phyloP scores from a whole-genome alignment of 2,113 vertebrate species.

The Sinocyclocheilus grahami region DNA sequence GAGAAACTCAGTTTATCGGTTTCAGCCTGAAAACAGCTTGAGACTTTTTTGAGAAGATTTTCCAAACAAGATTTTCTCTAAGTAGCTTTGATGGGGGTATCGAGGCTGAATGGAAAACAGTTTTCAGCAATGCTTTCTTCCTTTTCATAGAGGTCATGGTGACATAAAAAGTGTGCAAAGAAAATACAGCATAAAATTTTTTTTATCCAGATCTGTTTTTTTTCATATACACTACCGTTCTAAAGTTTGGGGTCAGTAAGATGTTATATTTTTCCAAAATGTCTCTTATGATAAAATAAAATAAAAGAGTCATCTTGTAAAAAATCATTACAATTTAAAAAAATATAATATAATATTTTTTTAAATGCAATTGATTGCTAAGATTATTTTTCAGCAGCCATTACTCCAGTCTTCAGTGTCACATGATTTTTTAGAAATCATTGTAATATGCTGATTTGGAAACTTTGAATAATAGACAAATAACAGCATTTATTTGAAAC shows the following conservation, averaged over 20 bases:
- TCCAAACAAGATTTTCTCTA: constrained; percentile 69
- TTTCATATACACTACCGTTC: background rate
- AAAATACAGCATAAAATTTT: constrained; percentile 8
- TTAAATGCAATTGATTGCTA: too few relatives aligned
- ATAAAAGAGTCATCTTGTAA: background rate
- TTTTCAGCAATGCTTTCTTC: constrained; percentile 60
- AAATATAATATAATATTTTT: too few relatives aligned
- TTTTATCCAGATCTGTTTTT: background rate
- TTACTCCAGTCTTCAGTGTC: background rate
- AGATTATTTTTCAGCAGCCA: too few relatives aligned
- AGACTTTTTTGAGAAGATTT: constrained; percentile 73
- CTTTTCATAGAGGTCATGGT: constrained; percentile 45
- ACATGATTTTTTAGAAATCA: background rate
- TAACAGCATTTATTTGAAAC: too few relatives aligned
- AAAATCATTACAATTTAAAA: too few relatives aligned
- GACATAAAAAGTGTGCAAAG: constrained; percentile 9
- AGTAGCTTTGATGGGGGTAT: constrained; percentile 72
- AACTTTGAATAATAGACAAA: too few relatives aligned
- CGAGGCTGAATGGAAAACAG: constrained; percentile 39
- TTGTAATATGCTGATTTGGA: background rate
- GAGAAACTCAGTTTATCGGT: constrained; percentile 58
- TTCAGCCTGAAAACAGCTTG: constrained; percentile 53
- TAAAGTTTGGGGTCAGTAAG: constrained; percentile 4
- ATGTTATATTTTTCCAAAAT: background rate
- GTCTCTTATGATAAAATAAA: background rate